A percentile compares a stretch with the other conserved stretches of the same genome.
These are phyloP conservation scores for Neopipo cinnamomea DNA, from an alignment of 2,113 vertebrate genomes.

Conservation along the genomic window DNA sequence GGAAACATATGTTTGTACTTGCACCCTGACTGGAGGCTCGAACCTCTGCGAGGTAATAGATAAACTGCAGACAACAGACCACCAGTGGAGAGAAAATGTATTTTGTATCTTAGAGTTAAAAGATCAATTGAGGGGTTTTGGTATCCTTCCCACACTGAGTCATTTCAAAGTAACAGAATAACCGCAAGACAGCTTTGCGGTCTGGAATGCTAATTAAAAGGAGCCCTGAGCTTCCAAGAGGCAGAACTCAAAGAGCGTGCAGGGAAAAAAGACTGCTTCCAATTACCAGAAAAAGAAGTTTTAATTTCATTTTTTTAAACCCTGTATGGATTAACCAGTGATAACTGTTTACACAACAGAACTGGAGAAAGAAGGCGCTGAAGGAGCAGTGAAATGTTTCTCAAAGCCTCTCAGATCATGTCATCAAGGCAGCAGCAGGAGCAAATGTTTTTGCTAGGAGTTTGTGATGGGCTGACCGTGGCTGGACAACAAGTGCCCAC, in stretches of 20 bases:
- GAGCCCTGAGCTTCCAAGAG: neutral
- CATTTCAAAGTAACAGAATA: neutral
- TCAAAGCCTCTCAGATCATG: neutral
- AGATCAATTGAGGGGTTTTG: neutral
- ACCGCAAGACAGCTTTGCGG: neutral
- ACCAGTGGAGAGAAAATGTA: neutral
- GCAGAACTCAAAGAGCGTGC: neutral
- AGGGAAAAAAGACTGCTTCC: neutral
- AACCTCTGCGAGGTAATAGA: neutral
- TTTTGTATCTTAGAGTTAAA: neutral
- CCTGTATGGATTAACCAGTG: neutral
- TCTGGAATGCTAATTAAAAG: neutral
- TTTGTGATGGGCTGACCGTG: neutral
- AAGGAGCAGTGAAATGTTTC: neutral
- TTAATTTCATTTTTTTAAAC: neutral
- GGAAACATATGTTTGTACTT: neutral
- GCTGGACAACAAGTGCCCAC: neutral
- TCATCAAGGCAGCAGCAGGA: neutral
- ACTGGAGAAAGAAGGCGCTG: neutral
- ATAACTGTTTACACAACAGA: neutral
- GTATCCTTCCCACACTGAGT: neutral
- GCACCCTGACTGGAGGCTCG: neutral
- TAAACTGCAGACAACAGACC: neutral
- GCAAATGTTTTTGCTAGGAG: neutral
- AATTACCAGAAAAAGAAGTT: neutral